Evolutionary conservation across 2,113 vertebrate species (phyloP), one percentile per base, ranked within the genome.

Genomic region (Anoura caudifer): DNA sequence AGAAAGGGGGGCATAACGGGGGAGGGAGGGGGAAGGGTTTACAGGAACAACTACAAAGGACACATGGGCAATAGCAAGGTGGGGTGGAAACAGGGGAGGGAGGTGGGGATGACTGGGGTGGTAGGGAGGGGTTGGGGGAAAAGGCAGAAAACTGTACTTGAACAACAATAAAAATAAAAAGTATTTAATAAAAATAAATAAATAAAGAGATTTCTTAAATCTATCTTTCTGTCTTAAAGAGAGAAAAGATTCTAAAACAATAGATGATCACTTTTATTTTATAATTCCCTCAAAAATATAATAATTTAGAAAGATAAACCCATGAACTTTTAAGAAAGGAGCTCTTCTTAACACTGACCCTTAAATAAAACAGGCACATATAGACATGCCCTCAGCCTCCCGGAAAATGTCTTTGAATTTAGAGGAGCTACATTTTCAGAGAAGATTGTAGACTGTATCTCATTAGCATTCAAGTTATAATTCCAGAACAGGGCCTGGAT

Each of bases 371-470:
- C 28, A 84, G 54, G 54, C 26, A 81, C 31, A 47, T 33, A 45
- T 28, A 47, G 33, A 59, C 31, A 47, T 50, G 17, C 24, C 50
- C 24, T 93, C 31, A 86, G 73, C 38, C 72, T 90, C 36, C 47
- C 95, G 47, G 67, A 92, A 90, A 83, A 65, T 56, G 5, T 52
- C 52, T 84, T 91, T 61, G 15, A 90, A 83, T 81, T 82, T 94
- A 89, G 54, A 59, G 96, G 47, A 81, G 31, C 50, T 95, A 0
- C 83, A 59, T 86, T 94, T 95, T 95, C 89, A 91, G 72, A 84
- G 28, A 89, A 33, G 54, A 3, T 72, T 92, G 52, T 12, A 83
- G 69, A 54, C 85, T 72, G 7, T n/a, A 73, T 85, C 90, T 92
- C 36, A 45, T 82, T 93, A 77, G 47, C 47, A 95, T 67, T 86